Evolutionary conservation across 2,888 invertebrate species (phyloP), one percentile per base, ranked within the genome.

Genomic region (Caenorhabditis sulstoni): DNA sequence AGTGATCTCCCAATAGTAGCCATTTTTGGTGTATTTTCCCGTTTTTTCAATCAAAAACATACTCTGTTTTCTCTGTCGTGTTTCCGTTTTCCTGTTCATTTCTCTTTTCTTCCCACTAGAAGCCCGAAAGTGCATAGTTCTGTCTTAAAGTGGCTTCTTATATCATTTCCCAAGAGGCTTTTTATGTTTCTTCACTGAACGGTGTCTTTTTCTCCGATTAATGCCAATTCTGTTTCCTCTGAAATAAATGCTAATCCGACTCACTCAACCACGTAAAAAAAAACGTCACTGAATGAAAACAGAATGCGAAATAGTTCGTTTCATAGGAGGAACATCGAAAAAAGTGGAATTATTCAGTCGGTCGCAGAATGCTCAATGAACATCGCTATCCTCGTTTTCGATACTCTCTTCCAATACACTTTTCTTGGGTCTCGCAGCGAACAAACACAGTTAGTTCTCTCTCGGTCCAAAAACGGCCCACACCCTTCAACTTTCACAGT

Each of bases 401-500:
- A 29, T 7, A 29, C 44, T 22, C 57, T 41, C 23, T 14, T 14
- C 39, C 8, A 5, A 7, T 3, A 12, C 14, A 14, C 57, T n/a
- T 39, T 39, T 57, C 29, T n/a, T n/a, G 49, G 57, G 57, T 67
- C 58, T 58, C 23, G 58, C 16, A 22, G 50, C 52, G 20, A 68
- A 70, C 53, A 61, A 55, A 70, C 53, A 70, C 70, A 61, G 70
- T 70, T 70, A 70, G 61, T 53, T 61, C 61, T 16, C 45, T 8
- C 39, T 68, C 20, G 44, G 14, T 45, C 55, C 53, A 16, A 35
- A 61, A 70, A 70, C 29, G 61, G 70, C 62, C 62, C 62, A 62
- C 62, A 62, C 71, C 29, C 71, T 71, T 62, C 70, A 61, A 71
- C 55, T 61, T 71, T 53, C 62, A 55, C 61, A 70, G 35, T 70